Evolutionary conservation across 2,113 vertebrate species (phyloP).

Genomic region (Loxodonta africana): DNA sequence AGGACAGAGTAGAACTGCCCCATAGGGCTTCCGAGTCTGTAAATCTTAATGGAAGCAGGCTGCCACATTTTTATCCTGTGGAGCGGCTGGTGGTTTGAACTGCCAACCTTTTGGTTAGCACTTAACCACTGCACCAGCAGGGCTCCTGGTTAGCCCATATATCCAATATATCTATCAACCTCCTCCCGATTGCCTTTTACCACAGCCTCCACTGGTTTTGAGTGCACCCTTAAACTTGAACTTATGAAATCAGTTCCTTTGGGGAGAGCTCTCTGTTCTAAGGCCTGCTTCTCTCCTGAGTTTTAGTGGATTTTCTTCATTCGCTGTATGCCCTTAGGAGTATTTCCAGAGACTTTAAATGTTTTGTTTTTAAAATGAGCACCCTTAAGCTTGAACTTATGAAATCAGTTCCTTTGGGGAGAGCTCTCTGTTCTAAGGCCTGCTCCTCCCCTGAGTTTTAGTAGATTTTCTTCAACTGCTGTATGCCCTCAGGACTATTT

Average conservation of each 20-base stretch:
- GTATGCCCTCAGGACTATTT: neutral
- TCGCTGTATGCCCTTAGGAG: neutral
- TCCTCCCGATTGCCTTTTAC: neutral
- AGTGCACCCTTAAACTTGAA: neutral
- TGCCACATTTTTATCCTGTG: too few relatives aligned
- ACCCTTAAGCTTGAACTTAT: slow-evolving; percentile 4
- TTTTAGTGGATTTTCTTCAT: slow-evolving; percentile 39
- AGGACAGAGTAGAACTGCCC: too few relatives aligned
- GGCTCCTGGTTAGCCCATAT: neutral
- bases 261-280: neutral
- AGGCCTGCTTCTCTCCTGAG: neutral
- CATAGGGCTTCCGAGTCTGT: too few relatives aligned
- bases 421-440: neutral
- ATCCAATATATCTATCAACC: neutral
- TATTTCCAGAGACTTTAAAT: slow-evolving; percentile 42
- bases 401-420: neutral
- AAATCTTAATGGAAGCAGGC: too few relatives aligned
- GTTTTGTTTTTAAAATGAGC: too few relatives aligned
- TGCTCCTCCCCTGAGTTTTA: neutral
- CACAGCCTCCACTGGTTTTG: neutral
- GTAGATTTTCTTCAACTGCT: slow-evolving; percentile 39
- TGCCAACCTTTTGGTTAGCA: too few relatives aligned
- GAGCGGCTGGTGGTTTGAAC: too few relatives aligned
- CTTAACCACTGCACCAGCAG: too few relatives aligned
- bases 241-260: neutral